Conservation (phyloP, 1,140 invertebrate genomes). For the Drosophila tropicalis region DNA sequence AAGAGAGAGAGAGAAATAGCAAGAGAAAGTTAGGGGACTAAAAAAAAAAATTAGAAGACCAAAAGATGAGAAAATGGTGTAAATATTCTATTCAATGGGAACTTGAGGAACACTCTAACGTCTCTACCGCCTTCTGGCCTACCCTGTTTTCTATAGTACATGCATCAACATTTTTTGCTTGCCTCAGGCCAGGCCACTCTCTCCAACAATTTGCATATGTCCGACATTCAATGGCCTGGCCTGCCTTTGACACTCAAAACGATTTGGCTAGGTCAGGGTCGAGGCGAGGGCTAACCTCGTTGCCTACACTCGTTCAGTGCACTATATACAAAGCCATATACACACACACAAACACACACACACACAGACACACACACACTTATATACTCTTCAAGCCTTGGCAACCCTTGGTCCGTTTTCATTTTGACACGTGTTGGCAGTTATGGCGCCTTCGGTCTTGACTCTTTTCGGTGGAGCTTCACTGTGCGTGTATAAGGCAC, state of each 20-base stretch:
- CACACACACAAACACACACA: background rate
- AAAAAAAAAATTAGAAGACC: background rate
- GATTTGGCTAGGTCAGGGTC: constrained; percentile 77
- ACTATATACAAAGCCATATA: constrained; percentile 1
- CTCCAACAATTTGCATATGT: constrained; percentile 68
- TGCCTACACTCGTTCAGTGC: constrained; percentile 17
- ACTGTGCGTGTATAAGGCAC: constrained; percentile 53
- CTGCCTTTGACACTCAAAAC: constrained; percentile 77
- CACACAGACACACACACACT: background rate
- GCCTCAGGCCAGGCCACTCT: constrained; percentile 35
- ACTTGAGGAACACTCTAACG: background rate
- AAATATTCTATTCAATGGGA: constrained; percentile 67
- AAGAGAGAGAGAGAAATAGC: background rate
- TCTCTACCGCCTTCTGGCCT: constrained; percentile 32
- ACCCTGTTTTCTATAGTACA: constrained; percentile 64
- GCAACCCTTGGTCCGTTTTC: constrained; percentile 42
- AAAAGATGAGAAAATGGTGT: constrained; percentile 26
- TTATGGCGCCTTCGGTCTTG: constrained; percentile 63
- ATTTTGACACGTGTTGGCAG: constrained; percentile 77
- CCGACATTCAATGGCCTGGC: constrained; percentile 46
- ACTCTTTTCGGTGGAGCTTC: constrained; percentile 25
- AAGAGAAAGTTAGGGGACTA: background rate
- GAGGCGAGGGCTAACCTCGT: constrained; percentile 16
- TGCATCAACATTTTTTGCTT: constrained; percentile 54
- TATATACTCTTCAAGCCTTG: constrained; percentile 1